These are phyloP conservation scores for Symphodus melops DNA, from an alignment of 2,113 vertebrate genomes.

Conservation along the genomic window DNA sequence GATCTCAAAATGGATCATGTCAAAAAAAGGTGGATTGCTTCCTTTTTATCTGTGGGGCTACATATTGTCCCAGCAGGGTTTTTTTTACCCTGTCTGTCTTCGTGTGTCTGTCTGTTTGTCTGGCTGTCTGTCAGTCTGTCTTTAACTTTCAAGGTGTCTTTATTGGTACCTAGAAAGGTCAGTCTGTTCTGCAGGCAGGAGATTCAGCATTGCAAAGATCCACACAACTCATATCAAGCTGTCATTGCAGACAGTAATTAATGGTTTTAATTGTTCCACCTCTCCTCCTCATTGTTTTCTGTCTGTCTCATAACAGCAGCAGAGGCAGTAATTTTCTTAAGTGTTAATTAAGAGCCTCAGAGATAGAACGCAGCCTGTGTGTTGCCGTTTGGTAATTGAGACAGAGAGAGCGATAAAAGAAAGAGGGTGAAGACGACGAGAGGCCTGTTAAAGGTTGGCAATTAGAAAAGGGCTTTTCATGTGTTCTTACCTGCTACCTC, in stretches of 20 bases:
- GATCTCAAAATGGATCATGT: too few relatives aligned
- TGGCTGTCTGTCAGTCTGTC: neutral
- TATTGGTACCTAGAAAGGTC: too few relatives aligned
- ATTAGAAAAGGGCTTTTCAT: constrained; percentile 22
- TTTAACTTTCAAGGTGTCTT: too few relatives aligned
- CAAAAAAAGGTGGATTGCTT: neutral
- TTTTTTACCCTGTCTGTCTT: neutral
- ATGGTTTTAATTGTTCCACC: constrained; percentile 19
- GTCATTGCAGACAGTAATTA: neutral
- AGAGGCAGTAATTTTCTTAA: constrained; percentile 27
- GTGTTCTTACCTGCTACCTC: neutral
- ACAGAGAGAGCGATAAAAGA: constrained; percentile 10
- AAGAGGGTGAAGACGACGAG: constrained; percentile 12
- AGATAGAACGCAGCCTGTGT: constrained; percentile 33
- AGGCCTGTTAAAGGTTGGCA: constrained; percentile 9
- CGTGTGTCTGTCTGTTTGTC: neutral
- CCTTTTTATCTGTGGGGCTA: neutral
- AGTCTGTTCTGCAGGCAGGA: too few relatives aligned
- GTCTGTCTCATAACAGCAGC: constrained; percentile 43
- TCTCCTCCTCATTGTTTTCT: constrained; percentile 28
- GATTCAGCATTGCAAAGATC: too few relatives aligned
- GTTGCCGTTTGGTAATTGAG: constrained; percentile 32
- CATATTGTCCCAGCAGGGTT: neutral
- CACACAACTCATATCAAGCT: neutral
- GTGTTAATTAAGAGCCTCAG: constrained; percentile 61